Evolutionary conservation across 2,113 vertebrate species (phyloP), one percentile per base, ranked within the genome.

Genomic region (Cnemophilus loriae): DNA sequence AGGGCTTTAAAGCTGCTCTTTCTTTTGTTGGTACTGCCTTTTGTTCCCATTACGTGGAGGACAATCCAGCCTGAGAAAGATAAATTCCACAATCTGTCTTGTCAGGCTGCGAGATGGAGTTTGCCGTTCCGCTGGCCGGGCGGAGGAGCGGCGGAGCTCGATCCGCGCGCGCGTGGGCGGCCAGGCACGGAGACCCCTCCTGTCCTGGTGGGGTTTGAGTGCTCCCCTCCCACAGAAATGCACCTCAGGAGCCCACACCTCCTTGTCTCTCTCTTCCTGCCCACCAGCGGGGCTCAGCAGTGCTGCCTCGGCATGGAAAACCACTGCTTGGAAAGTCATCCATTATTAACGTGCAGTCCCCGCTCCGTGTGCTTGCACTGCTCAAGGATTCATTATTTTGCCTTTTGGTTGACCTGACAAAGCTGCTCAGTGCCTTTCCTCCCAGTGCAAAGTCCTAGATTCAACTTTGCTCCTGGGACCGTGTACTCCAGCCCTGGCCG

Each of bases 21-120:
- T 93, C 80, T 85, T 74, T 64, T 68, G 44, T 74, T 50, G 50
- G 65, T 74, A 55, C 68, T 86, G 87, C 85, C 77, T 87, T 86
- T 93, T 93, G 65, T 96, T 96, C 64, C 65, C 42, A 42, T 96
- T 96, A 94, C 55, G 9, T 3, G 5, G 74, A 96, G 74, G 80
- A 90, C 86, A 69, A 35, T 81, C 77, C 79, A 41, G 61, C 15
- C 76, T 75, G 61, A 93, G 93, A 85, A 69, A 95, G 96, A 94
- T 90, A 90, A 95, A 96, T 97, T 63, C 87, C 92, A 68, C 96
- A 39, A 94, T 97, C 96, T 96, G 90, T 78, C 96, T 39, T 96
- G 97, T 97, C 97, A 97, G 7, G n/a, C 92, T 39, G 41, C 0
- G 86, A 93, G 95, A 95, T 96, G 84, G 90, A 96, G 92, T 93